Percentiles rank a stretch among this genome's conserved stretches.
Conservation (phyloP, 2,113 vertebrate genomes). For the Eudyptes chrysolophus region DNA sequence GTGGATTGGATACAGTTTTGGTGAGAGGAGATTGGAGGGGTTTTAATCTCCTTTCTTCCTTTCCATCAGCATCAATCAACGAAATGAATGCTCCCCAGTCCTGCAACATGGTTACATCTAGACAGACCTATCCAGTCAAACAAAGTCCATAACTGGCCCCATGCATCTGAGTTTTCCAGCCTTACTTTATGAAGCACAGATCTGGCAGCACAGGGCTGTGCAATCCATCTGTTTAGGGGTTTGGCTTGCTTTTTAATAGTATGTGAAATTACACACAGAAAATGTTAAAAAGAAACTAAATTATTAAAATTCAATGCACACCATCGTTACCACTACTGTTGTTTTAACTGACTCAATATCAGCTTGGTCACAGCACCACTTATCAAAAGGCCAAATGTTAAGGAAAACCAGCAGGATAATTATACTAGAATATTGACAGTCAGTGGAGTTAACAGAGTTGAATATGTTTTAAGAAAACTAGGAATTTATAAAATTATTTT, state of each 20-base stretch:
- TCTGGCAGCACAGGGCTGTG: not conserved
- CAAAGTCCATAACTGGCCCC: fast-evolving
- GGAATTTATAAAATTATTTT: not conserved
- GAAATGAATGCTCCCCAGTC: not conserved
- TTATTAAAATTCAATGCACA: not conserved
- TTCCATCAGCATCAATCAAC: not conserved
- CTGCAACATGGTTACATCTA: not conserved
- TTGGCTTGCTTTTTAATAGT: not conserved
- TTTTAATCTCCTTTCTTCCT: not conserved
- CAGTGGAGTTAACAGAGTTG: not conserved
- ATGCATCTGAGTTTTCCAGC: not conserved
- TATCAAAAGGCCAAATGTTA: not conserved
- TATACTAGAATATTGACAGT: not conserved
- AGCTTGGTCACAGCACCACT: not conserved
- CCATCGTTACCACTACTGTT: too few species aligned
- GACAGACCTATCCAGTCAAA: not conserved
- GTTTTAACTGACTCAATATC: not conserved
- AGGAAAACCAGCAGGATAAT: not conserved
- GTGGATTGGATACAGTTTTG: not conserved
- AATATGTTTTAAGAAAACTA: not conserved
- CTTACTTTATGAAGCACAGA: not conserved
- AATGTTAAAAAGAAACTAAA: not conserved
- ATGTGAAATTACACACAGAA: not conserved
- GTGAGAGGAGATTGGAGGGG: not conserved
- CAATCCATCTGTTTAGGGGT: not conserved